phyloP scores from a whole-genome alignment of 2,888 invertebrate species.

The Tetanocera ferruginea region DNA sequence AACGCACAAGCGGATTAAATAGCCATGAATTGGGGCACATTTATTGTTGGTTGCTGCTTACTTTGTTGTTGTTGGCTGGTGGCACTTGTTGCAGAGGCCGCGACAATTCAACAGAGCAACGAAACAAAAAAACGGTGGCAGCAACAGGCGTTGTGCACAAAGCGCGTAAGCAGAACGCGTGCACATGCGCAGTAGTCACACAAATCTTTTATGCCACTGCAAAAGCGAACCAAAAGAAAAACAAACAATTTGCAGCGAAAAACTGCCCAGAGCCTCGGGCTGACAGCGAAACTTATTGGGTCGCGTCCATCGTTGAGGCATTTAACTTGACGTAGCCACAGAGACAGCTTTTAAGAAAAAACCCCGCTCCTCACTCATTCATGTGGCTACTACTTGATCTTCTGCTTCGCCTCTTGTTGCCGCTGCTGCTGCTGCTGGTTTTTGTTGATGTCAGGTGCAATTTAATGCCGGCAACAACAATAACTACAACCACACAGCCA shows the following conservation, averaged over 20 bases:
- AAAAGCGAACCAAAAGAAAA: neutral
- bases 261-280: neutral
- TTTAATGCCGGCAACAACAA: conserved; percentile 23
- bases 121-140: neutral
- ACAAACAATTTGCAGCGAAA: neutral
- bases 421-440: neutral
- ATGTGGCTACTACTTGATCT: neutral
- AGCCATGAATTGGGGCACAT: conserved; percentile 6
- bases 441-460: conserved; percentile 23
- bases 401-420: neutral
- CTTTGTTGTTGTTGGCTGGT: neutral
- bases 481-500: conserved; percentile 15
- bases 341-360: neutral
- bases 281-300: conserved; percentile 18
- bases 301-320: neutral
- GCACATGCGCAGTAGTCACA: too few relatives aligned
- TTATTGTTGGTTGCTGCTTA: neutral
- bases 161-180: neutral
- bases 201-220: too few relatives aligned
- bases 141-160: neutral
- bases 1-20: conserved; percentile 2
- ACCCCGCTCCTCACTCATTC: neutral
- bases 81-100: conserved; percentile 5
- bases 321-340: neutral
- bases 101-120: neutral